phyloP scores from a whole-genome alignment of 1,140 invertebrate genomes.

The Philaenus spumarius region DNA sequence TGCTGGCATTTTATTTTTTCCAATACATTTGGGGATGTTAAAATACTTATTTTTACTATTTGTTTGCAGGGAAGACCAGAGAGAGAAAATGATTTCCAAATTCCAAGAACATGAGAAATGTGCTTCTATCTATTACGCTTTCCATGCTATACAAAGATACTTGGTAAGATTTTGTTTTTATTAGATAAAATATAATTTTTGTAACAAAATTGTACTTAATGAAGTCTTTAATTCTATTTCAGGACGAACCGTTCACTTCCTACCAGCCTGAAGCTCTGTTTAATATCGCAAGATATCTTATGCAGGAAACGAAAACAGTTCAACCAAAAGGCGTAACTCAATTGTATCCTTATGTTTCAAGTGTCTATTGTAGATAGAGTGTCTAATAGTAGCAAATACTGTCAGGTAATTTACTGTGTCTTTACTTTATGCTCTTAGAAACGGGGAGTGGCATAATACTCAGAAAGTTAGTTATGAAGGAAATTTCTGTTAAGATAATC shows the following conservation, averaged over 20 bases:
- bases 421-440: too few species aligned
- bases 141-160: slow-evolving; percentile 87
- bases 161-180: slow-evolving; percentile 58
- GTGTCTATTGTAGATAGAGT: too few species aligned
- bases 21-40: too few species aligned
- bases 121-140: slow-evolving; percentile 95
- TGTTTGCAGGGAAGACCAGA: slow-evolving; percentile 40
- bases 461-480: too few species aligned
- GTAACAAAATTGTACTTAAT: not conserved
- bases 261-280: slow-evolving; percentile 90
- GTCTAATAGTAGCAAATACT: too few species aligned
- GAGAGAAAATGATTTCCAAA: slow-evolving; percentile 52
- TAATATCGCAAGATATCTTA: slow-evolving; percentile 82
- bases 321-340: slow-evolving; percentile 74
- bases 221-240: slow-evolving; percentile 29
- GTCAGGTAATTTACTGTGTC: too few species aligned
- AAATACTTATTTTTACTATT: too few species aligned
- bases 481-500: too few species aligned
- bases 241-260: slow-evolving; percentile 95
- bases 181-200: not conserved
- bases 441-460: too few species aligned
- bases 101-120: slow-evolving; percentile 67
- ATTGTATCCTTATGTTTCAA: slow-evolving; percentile 88
- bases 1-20: too few species aligned
- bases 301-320: slow-evolving; percentile 57